Percentiles rank a stretch among this genome's conserved stretches.
These are phyloP conservation scores for Papilio dardanus DNA, from an alignment of 1,140 invertebrate genomes.

Conservation along the genomic window DNA sequence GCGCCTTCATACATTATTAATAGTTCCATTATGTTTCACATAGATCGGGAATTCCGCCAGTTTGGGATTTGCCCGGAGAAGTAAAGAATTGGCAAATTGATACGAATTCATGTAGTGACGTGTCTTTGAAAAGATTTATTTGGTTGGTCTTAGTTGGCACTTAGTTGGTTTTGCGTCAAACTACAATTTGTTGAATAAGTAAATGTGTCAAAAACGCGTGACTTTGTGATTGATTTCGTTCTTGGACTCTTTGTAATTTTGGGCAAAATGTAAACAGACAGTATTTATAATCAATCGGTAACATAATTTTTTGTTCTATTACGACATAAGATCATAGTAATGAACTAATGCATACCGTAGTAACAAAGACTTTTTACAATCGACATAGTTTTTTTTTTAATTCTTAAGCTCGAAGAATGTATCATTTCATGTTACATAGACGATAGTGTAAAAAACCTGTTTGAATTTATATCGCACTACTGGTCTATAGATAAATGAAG, in stretches of 20 bases:
- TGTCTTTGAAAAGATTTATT: background rate
- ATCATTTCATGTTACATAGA: background rate
- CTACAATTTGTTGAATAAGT: too few species aligned
- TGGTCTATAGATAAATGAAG: too few species aligned
- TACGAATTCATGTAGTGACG: background rate
- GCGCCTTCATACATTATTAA: constrained; percentile 28
- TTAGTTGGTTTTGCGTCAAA: too few species aligned
- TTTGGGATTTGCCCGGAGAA: background rate
- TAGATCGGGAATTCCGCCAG: background rate
- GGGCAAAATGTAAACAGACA: background rate
- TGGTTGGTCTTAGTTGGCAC: too few species aligned
- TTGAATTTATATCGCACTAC: too few species aligned
- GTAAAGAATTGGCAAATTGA: background rate
- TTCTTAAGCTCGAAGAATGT: background rate
- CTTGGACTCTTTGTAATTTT: too few species aligned
- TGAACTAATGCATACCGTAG: background rate
- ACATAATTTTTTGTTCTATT: constrained; percentile 2
- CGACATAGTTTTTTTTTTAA: background rate
- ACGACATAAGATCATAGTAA: constrained; percentile 17
- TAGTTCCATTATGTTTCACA: background rate
- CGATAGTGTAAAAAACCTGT: background rate
- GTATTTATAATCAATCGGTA: background rate
- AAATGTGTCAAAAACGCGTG: too few species aligned
- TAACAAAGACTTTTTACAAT: background rate
- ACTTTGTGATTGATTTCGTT: too few species aligned